Base-by-base conservation (phyloP, 2,797 vertebrate genomes). In the Emys orbicularis region DNA sequence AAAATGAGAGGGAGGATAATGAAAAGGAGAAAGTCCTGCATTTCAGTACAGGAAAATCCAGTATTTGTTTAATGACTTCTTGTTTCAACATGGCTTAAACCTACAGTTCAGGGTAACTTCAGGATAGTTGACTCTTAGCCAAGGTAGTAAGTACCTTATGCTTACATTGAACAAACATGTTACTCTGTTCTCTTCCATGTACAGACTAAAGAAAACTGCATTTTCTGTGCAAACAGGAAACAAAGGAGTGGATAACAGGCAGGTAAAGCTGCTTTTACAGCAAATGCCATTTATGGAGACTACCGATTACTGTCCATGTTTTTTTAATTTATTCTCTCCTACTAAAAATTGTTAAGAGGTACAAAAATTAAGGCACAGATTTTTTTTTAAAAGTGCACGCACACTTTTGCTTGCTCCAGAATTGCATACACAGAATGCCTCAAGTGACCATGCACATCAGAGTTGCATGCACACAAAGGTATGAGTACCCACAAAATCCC, bases 191-290 rank as follows among this genome's bases (percentile, higher is more conserved):
- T 93, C 88, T 91, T 84, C 88, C 95, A 19, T 8, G 34, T 9
- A 56, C 27, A 61, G 49, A 49, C 77, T 90, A 84, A 77, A 83
- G 56, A 92, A 86, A 90, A 91, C n/a, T 19, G 18, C 19, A 27
- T 84, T 92, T 84, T 88, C 68, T 89, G 37, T 65, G 96, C 79
- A 56, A 84, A 93, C 31, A 34, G 88, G 16, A 94, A 95, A 56
- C 31, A 95, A 88, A 92, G 86, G 49, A 85, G 6, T 27, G 87
- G 90, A 83, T 95, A 88, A 93, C 27, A 90, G 80, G 19, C 34
- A 80, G 85, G 79, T 53, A 92, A 91, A 72, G 27, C 68, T 86
- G 59, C 23, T 94, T 96, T 94, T 72, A 41, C 83, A 89, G 56
- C 19, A 94, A 82, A 88, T 77, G 23, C 3, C 31, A 47, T 96